Conservation (phyloP, 2,797 vertebrate species). For the Tapirus indicus region DNA sequence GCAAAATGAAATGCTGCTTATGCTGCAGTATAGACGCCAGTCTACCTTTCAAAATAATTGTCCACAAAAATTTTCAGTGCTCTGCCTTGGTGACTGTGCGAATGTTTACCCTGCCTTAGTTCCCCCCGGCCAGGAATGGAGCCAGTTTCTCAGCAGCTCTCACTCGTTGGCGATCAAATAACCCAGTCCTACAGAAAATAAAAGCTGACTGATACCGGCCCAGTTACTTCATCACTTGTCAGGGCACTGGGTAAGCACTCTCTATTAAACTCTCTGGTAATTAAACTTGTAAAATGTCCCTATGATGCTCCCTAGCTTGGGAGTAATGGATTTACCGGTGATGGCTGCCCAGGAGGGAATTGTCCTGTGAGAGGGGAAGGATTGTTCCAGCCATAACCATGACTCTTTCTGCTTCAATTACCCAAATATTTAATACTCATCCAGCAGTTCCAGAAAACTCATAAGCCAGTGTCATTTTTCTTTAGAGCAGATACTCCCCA, state of each 20-base stretch:
- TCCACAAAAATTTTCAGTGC: neutral
- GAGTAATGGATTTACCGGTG: constrained; percentile 57
- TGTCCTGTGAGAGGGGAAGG: neutral
- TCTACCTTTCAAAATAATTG: constrained; percentile 44
- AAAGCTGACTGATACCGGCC: constrained; percentile 70
- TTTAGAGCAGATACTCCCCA: neutral
- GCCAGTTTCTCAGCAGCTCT: constrained; percentile 73
- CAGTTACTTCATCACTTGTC: constrained; percentile 76
- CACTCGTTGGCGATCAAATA: constrained; percentile 31
- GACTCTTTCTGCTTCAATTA: constrained; percentile 30
- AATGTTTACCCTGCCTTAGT: constrained; percentile 76
- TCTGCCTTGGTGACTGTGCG: constrained; percentile 54
- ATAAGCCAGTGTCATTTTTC: neutral
- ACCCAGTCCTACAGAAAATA: constrained; percentile 74
- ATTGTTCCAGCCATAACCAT: neutral
- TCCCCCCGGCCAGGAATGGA: constrained; percentile 45
- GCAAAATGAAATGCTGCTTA: constrained; percentile 46
- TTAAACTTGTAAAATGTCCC: constrained; percentile 83
- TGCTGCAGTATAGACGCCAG: constrained; percentile 49
- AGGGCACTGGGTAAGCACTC: constrained; percentile 53
- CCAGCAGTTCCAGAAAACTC: neutral
- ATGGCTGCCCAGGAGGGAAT: neutral
- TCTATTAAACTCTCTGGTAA: constrained; percentile 83
- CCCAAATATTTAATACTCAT: neutral
- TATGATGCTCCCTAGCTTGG: constrained; percentile 69